Evolutionary conservation across 2,888 invertebrate species (phyloP), one percentile per base, ranked within the genome.

Genomic region (Phorcus lineatus): DNA sequence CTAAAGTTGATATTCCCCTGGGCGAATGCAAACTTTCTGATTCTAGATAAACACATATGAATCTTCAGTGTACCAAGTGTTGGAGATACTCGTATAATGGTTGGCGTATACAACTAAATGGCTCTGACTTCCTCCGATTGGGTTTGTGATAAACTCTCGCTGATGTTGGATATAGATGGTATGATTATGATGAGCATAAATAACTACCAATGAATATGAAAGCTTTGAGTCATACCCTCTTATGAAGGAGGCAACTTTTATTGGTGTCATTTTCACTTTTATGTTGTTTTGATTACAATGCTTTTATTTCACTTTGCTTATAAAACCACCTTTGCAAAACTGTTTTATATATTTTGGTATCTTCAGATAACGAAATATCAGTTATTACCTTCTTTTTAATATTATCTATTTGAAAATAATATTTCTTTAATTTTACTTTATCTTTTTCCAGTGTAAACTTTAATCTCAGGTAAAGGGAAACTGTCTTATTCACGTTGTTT

Each of bases 41-140:
- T 67, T 67, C 17, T 17, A 70, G 40, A 70, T 70, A 70, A 70
- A 17, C 28, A 28, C 28, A 62, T 57, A 7, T 31, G 40, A 47
- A 47, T 47, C 47, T 47, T 47, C 47, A 47, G 47, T 47, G 47
- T 47, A 47, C 47, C 6, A 6, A 11, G 7, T 1, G 47, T 47
- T 11, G 47, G 7, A 13, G 47, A 47, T 47, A 47, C 13, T 47
- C 47, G 13, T 36, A n/a, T 19, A 70, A 70, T 11, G 36, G 40
- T 19, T 70, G 70, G 19, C n/a, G 36, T 70, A 70, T 70, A 70
- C 36, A 70, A 28, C 36, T 31, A 70, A 31, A 70, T 70, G 70
- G 19, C 28, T 70, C 36, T 70, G 0, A 28, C 19, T 70, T 70
- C 70, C 70, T 70, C 17, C 70, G 70, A 70, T 70, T 70, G 3